Conservation (phyloP, 2,888 invertebrate species). For the Tuberolachnus salignus region DNA sequence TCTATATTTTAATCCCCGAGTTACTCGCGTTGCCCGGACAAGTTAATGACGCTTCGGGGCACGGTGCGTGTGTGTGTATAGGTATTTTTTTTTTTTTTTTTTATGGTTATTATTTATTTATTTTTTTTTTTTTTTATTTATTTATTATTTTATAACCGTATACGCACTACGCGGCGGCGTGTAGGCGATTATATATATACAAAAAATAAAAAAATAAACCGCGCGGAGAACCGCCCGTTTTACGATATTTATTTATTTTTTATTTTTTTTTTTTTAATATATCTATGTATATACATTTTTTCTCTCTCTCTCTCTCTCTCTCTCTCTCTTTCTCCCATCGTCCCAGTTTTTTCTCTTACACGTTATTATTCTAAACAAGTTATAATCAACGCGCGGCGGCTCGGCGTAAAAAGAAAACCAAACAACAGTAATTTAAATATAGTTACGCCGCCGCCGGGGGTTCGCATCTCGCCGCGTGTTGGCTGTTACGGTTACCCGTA, state of each 20-base stretch:
- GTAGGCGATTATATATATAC: slow-evolving; percentile 50
- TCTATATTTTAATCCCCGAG: slow-evolving; percentile 12
- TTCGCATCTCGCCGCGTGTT: slow-evolving; percentile 1
- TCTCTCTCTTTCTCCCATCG: neutral
- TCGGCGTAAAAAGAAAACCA: slow-evolving; percentile 43
- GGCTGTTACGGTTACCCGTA: slow-evolving; percentile 13
- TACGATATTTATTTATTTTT: slow-evolving; percentile 51
- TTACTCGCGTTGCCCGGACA: slow-evolving; percentile 10
- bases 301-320: neutral
- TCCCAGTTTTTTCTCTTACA: no score
- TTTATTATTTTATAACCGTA: slow-evolving; percentile 43
- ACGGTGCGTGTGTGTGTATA: no score
- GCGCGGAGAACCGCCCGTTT: slow-evolving; percentile 49
- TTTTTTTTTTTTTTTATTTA: slow-evolving; percentile 46
- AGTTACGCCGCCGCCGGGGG: slow-evolving; percentile 31
- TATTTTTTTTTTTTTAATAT: neutral
- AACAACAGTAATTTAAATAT: slow-evolving; percentile 54
- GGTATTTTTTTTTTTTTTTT: slow-evolving; percentile 16
- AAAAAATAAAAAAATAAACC: neutral
- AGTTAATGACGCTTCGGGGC: slow-evolving; percentile 42
- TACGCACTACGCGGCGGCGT: neutral
- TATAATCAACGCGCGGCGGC: slow-evolving; percentile 45
- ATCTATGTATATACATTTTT: no score
- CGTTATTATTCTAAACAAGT: no score
- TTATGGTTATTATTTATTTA: slow-evolving; percentile 44